Percentiles rank a stretch among this genome's conserved stretches.
Conservation (phyloP, 2,113 vertebrate species). For the Archilochus colubris region DNA sequence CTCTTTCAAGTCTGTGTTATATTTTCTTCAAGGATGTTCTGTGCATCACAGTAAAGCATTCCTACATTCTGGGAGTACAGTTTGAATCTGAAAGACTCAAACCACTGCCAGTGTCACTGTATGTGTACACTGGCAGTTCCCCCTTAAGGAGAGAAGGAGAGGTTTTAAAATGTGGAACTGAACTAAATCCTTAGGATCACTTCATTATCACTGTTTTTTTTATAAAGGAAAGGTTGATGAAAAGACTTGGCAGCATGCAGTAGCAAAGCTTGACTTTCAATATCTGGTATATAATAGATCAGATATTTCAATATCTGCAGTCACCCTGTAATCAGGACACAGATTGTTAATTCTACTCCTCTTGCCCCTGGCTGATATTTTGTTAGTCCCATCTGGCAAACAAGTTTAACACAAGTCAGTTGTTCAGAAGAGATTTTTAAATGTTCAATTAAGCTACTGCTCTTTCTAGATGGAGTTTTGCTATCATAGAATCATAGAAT, state of each 20-base stretch:
- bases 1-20: not conserved
- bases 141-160: not conserved
- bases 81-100: not conserved
- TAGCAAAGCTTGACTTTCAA: not conserved
- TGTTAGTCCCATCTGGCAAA: not conserved
- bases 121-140: not conserved
- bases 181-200: not conserved
- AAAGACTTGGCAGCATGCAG: not conserved
- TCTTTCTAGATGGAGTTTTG: not conserved
- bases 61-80: not conserved
- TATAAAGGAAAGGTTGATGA: not conserved
- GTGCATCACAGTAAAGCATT: not conserved
- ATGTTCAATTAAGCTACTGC: not conserved
- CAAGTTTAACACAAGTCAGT: not conserved
- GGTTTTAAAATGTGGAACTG: not conserved
- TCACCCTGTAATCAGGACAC: not conserved
- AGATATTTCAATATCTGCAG: not conserved
- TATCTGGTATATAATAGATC: too few relatives aligned
- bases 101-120: not conserved
- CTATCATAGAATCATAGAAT: too few relatives aligned
- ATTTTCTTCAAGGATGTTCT: not conserved
- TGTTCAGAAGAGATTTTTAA: not conserved
- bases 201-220: not conserved
- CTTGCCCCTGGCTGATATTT: not conserved
- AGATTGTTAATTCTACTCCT: not conserved